Conservation (phyloP, 1,140 invertebrate genomes). For the Bradynema listronoti region DNA sequence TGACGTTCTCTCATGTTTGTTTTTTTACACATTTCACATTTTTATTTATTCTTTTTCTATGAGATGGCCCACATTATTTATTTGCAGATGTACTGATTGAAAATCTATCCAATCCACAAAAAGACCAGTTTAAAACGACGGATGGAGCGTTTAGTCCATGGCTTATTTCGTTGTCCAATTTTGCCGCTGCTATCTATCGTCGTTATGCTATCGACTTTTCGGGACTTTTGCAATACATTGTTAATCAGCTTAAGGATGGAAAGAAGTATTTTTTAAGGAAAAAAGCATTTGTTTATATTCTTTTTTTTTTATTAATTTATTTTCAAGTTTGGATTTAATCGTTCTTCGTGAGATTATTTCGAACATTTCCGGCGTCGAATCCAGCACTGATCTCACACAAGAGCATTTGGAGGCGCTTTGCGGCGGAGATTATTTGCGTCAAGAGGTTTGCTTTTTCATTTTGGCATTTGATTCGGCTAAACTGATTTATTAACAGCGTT, state of each 20-base stretch:
- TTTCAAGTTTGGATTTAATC: slow-evolving; percentile 65
- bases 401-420: slow-evolving; percentile 91
- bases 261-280: slow-evolving; percentile 68
- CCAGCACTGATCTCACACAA: slow-evolving; percentile 78
- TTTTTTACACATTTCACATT: slow-evolving; percentile 23
- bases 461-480: slow-evolving; percentile 15
- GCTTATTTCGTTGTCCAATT: slow-evolving; percentile 85
- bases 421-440: slow-evolving; percentile 85
- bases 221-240: slow-evolving; percentile 88
- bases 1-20: slow-evolving; percentile 79
- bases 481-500: slow-evolving; percentile 4
- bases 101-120: slow-evolving; percentile 69
- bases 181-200: slow-evolving; percentile 89
- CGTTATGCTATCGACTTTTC: slow-evolving; percentile 93
- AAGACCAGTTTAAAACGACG: slow-evolving; percentile 74
- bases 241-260: slow-evolving; percentile 88
- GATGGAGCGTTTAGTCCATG: slow-evolving; percentile 87
- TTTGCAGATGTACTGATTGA: slow-evolving; percentile 77
- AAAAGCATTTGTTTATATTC: slow-evolving; percentile 15
- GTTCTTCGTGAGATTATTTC: slow-evolving; percentile 95
- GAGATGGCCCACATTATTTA: slow-evolving; percentile 1
- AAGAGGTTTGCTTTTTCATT: slow-evolving; percentile 65
- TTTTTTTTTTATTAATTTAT: slow-evolving; percentile 10
- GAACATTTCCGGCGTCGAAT: slow-evolving; percentile 97
- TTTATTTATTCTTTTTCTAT: not conserved